Evolutionary conservation across 2,888 invertebrate genomes (phyloP), one percentile per base, ranked within the genome.

Genomic region (Stegophylla sp.): DNA sequence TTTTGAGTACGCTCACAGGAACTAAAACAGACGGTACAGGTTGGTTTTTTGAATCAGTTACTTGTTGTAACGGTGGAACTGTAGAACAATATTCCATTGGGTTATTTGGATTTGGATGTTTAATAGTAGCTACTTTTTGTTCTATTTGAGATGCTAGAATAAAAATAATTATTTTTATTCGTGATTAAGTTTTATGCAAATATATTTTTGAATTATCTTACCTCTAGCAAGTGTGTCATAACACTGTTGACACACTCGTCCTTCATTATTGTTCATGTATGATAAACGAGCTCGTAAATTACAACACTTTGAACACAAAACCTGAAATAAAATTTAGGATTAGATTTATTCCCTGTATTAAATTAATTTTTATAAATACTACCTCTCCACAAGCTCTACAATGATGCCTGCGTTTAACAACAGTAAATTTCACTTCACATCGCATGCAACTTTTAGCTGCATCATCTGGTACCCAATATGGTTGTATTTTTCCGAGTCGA

Each of bases 61-160:
- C 91, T 87, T 94, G 94, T 85, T 92, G 90, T 84, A 91, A 88
- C 72, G 94, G 94, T 75, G 94, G 93, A 85, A 94, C 90, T 64
- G 92, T 92, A 82, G 93, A 93, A 87, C 94, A 94, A 87, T 94
- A 94, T 87, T 94, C 94, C 90, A 92, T 91, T 67, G 94, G 94
- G 87, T 94, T 94, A 87, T 93, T 93, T 73, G 94, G 94, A 87
- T 94, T 93, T 72, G 94, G 85, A 79, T 84, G 84, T 53, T 84
- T 83, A 17, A 64, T 71, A 12, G 79, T 61, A n/a, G 76, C 45
- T 20, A 56, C 23, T 73, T 82, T 72, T 43, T 77, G 59, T 69
- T 83, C 81, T 17, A 81, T 41, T 69, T 81, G 61, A 75, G 77
- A 43, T 34, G 63, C 45, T 76, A 51, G 51, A 26, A 67, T 23